phyloP scores from a whole-genome alignment of 53 echinoderm and acorn worm genomes.

The Echinometra lucunter region DNA sequence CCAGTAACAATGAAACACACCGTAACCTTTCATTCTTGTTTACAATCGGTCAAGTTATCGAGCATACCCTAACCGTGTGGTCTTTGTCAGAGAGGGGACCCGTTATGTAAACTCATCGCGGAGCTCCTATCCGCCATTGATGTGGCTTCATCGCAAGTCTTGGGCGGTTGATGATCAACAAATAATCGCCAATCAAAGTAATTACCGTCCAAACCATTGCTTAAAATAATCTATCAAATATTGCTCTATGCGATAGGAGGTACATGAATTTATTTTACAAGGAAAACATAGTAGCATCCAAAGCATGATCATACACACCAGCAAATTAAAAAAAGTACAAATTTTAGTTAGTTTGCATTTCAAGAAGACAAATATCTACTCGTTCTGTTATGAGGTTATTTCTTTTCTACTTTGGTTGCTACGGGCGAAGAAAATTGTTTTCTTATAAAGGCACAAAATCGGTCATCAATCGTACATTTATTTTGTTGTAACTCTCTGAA shows the following conservation, averaged over 20 bases:
- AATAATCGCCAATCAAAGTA: conserved; percentile 15
- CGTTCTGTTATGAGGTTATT: background rate
- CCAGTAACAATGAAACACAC: conserved; percentile 24
- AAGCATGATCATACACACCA: background rate
- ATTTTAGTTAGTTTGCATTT: background rate
- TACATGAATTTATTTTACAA: background rate
- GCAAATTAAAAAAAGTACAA: background rate
- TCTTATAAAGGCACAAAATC: background rate
- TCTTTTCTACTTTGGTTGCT: background rate
- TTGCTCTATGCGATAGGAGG: background rate
- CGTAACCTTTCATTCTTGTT: conserved; percentile 43
- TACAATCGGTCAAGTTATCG: conserved; percentile 51
- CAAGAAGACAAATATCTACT: background rate
- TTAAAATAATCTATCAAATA: background rate
- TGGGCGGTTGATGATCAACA: conserved; percentile 41
- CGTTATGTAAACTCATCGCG: conserved; percentile 55
- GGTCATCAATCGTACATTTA: background rate
- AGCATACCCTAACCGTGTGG: conserved; percentile 57
- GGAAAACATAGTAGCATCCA: background rate
- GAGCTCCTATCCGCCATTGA: conserved; percentile 4
- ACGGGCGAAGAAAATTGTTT: background rate
- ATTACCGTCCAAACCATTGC: background rate
- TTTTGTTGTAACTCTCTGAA: background rate
- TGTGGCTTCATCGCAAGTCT: conserved; percentile 1
- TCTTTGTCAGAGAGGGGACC: conserved; percentile 43